Evolutionary conservation across 2,797 vertebrate genomes (phyloP).

Genomic region (Ara ararauna): DNA sequence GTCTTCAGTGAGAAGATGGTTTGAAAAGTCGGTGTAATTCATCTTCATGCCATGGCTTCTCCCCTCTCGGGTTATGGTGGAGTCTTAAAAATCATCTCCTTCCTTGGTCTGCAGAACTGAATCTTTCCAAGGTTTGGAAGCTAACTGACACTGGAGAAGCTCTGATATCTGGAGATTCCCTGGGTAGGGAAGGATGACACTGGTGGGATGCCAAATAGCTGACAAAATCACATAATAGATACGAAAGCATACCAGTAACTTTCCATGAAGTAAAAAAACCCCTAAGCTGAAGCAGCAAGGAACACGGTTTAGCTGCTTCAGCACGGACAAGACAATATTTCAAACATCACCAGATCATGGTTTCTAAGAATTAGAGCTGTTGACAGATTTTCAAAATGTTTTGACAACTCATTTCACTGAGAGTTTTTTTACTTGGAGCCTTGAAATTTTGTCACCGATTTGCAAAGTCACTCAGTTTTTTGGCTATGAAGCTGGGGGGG

Average conservation of each 20-base stretch:
- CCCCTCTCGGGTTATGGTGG: background rate
- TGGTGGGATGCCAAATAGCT: background rate
- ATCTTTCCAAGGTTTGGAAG: background rate
- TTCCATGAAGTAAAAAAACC: constrained; percentile 14
- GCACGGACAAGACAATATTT: constrained; percentile 38
- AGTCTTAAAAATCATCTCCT: background rate
- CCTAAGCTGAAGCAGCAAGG: background rate
- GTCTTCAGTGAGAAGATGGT: background rate
- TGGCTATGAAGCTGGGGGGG: background rate
- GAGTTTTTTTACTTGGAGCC: constrained; percentile 34
- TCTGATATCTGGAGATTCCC: background rate
- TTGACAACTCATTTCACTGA: constrained; percentile 52
- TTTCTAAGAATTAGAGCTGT: constrained; percentile 64
- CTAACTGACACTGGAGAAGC: background rate
- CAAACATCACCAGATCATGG: constrained; percentile 16
- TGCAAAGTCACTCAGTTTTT: background rate
- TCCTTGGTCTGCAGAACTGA: background rate
- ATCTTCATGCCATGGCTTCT: rapidly evolving
- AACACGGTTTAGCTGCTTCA: constrained; percentile 17
- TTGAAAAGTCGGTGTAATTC: background rate
- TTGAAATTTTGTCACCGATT: constrained; percentile 14
- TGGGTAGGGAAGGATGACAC: background rate
- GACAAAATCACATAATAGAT: background rate
- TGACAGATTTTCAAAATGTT: constrained; percentile 70
- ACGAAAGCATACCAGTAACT: constrained; percentile 15